phyloP scores from a whole-genome alignment of 2,113 vertebrate species.

The Odontophorus gujanensis region DNA sequence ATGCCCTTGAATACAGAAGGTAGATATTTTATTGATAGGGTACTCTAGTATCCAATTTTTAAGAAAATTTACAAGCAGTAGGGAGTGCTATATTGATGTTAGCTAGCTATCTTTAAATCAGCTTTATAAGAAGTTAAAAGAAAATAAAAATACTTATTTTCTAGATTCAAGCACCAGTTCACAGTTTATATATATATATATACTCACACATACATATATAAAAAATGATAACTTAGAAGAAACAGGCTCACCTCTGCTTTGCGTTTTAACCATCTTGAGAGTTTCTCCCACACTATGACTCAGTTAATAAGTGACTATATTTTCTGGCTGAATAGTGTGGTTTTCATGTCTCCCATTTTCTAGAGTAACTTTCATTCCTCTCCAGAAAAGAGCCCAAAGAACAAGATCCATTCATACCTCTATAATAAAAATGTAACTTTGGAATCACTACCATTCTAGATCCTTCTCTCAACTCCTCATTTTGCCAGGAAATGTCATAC shows the following conservation, averaged over 20 bases:
- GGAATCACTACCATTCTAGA: neutral
- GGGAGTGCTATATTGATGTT: neutral
- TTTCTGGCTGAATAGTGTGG: neutral
- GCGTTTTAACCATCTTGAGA: neutral
- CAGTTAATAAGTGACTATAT: neutral
- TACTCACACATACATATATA: neutral
- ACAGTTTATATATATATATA: neutral
- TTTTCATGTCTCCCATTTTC: neutral
- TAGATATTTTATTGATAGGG: neutral
- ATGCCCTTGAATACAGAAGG: neutral
- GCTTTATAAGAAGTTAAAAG: neutral
- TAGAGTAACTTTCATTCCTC: neutral
- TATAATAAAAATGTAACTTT: neutral
- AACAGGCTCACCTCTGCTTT: neutral
- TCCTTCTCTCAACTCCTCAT: neutral
- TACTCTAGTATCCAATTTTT: neutral
- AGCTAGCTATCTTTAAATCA: neutral
- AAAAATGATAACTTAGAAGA: neutral
- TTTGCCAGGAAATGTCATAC: neutral
- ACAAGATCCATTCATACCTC: neutral
- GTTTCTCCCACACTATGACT: neutral
- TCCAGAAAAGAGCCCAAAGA: neutral
- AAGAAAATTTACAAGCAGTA: neutral
- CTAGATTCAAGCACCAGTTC: neutral
- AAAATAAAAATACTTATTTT: neutral